Evolutionary conservation across 1,140 invertebrate species (phyloP).

Genomic region (Zaprionus inermis): DNA sequence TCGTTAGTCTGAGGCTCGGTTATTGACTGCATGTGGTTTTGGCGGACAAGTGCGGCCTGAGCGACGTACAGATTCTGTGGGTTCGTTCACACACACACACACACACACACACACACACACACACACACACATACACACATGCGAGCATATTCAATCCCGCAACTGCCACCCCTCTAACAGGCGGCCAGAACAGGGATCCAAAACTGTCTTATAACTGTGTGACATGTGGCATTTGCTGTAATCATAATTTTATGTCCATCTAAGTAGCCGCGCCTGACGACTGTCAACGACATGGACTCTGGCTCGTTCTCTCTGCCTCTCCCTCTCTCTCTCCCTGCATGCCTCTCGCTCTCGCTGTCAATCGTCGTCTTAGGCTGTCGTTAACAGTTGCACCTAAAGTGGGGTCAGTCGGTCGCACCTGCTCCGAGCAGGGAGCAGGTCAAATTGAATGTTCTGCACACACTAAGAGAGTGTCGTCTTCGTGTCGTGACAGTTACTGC

Average conservation of each 20-base stretch:
- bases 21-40: conserved; percentile 53
- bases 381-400: conserved; percentile 9
- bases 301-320: background rate
- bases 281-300: conserved; percentile 64
- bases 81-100: background rate
- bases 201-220: conserved; percentile 27
- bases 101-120: conserved; percentile 16
- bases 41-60: background rate
- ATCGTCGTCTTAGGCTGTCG: conserved; percentile 39
- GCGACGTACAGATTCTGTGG: background rate
- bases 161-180: background rate
- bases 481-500: conserved; percentile 2
- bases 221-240: conserved; percentile 77
- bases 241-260: conserved; percentile 81
- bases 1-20: conserved; percentile 57
- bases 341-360: conserved; percentile 14
- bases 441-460: background rate
- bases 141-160: conserved; percentile 1
- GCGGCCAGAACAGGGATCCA: background rate
- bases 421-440: background rate
- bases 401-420: conserved; percentile 7
- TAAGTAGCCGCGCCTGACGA: conserved; percentile 77
- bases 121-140: too few species aligned
- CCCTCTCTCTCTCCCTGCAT: background rate
- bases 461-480: too few species aligned